Base-by-base conservation (phyloP, 2,113 vertebrate genomes). In the Laterallus jamaicensis region DNA sequence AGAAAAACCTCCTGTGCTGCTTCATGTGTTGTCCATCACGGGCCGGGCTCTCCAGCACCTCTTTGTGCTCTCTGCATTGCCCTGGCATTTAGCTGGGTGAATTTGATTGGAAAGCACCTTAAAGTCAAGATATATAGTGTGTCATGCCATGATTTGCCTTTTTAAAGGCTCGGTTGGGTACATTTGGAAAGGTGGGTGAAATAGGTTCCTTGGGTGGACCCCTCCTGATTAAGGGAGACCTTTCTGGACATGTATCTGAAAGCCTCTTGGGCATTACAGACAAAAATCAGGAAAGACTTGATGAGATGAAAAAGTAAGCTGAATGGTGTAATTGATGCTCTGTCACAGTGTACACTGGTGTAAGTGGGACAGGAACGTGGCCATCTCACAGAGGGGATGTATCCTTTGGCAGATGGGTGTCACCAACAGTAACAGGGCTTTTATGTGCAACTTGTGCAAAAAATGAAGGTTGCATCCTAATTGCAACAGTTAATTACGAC, bases 191-290 rank as follows among this genome's bases (percentile, higher is more conserved):
- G 28, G 44, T 1, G 11, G 18, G 9, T 18, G n/a, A 49, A 81
- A 70, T 4, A 39, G 7, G 4, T 14, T 4, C 26, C 10, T 16
- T 1, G 3, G 32, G 35, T 66, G 5, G 32, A 63, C 15, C 2
- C 6, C 29, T 32, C 11, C 6, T 28, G 56, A 17, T 14, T 16
- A 49, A 42, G 62, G 20, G 25, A 85, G 25, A 50, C 6, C 9
- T 60, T 67, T 76, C 44, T 14, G 9, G 29, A 26, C 6, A 47
- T 52, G 13, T 52, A 52, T 52, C 24, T 52, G 50, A 26, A 52
- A 52, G 50, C 25, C 50, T 49, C 49, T 49, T 49, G 49, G 49
- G 20, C 1, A 37, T 63, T 54, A 63, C 18, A 88, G 52, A 22
- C 11, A 71, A 85, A 79, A 78, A 35, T 2, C n/a, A 17, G 18